A percentile compares a stretch with the other conserved stretches of the same genome.
phyloP scores from a whole-genome alignment of 1,140 invertebrate genomes.

The Drosophila parvula region DNA sequence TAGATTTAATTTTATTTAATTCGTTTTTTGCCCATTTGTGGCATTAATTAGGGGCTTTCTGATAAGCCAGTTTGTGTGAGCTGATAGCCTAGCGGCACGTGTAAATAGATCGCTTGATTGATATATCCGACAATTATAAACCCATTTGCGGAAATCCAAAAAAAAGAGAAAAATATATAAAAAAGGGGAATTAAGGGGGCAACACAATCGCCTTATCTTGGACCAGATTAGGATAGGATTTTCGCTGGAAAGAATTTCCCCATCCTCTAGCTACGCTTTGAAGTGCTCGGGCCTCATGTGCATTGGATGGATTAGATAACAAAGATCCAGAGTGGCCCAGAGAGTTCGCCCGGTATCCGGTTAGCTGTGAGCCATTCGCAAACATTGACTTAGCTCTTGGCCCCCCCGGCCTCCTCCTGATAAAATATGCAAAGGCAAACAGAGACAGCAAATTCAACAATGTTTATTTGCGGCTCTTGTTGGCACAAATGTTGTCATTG shows the following conservation, averaged over 20 bases:
- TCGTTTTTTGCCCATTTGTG: conserved; percentile 38
- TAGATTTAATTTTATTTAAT: conserved; percentile 16
- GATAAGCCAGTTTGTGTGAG: conserved; percentile 9
- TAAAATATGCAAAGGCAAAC: conserved; percentile 48
- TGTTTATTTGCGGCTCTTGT: conserved; percentile 54
- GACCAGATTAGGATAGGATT: conserved; percentile 1
- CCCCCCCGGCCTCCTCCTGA: conserved; percentile 22
- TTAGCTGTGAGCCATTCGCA: conserved; percentile 47
- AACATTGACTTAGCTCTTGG: conserved; percentile 53
- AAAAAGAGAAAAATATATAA: background rate
- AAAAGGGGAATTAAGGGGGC: background rate
- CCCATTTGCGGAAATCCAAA: background rate
- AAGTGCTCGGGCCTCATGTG: conserved; percentile 29
- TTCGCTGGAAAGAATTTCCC: conserved; percentile 16
- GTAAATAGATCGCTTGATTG: conserved; percentile 27
- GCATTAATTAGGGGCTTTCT: conserved; percentile 37
- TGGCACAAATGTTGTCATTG: conserved; percentile 51
- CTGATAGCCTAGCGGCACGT: conserved; percentile 4
- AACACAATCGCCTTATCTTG: conserved; percentile 5
- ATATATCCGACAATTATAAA: conserved; percentile 1
- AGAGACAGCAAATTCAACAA: conserved; percentile 37
- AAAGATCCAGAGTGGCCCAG: conserved; percentile 37
- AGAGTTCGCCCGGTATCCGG: conserved; percentile 41
- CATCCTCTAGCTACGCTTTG: conserved; percentile 7
- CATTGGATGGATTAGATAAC: conserved; percentile 48